Percentiles rank a stretch among this genome's conserved stretches.
Conservation (phyloP, 2,797 vertebrate species). For the Mormyrus proboscirostris region DNA sequence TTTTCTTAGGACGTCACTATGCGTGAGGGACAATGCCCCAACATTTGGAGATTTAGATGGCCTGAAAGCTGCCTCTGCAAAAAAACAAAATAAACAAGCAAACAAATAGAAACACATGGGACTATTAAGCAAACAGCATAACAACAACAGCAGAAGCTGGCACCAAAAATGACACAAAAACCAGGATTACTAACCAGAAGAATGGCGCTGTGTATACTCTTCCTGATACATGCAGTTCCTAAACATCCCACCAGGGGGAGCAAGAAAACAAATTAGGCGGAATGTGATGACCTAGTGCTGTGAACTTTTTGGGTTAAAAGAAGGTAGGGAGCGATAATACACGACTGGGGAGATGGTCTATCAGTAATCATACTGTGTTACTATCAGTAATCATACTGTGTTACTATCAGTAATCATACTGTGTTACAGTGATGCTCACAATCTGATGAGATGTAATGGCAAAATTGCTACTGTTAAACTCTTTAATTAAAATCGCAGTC, state of each 20-base stretch:
- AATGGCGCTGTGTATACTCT: not conserved
- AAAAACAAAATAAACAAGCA: not conserved
- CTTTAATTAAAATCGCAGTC: slow-evolving; percentile 13
- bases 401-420: not conserved
- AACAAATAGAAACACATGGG: not conserved
- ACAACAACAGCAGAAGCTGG: not conserved
- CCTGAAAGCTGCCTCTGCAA: not conserved
- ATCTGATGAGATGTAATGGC: not conserved
- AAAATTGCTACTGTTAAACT: slow-evolving; percentile 3
- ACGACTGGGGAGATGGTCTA: not conserved
- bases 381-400: not conserved
- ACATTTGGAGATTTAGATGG: not conserved
- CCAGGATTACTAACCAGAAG: not conserved
- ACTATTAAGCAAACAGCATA: not conserved
- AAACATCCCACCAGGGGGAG: not conserved
- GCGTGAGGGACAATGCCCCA: not conserved
- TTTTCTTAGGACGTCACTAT: not conserved
- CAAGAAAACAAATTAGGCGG: not conserved
- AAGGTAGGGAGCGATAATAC: not conserved
- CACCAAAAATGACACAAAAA: not conserved
- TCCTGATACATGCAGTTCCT: not conserved
- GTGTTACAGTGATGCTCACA: not conserved
- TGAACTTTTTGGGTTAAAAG: not conserved
- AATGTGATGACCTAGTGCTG: not conserved
- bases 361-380: not conserved